These are phyloP conservation scores for Halocynthia roretzi DNA, from an alignment of 23 tunicate genomes.

Conservation along the genomic window DNA sequence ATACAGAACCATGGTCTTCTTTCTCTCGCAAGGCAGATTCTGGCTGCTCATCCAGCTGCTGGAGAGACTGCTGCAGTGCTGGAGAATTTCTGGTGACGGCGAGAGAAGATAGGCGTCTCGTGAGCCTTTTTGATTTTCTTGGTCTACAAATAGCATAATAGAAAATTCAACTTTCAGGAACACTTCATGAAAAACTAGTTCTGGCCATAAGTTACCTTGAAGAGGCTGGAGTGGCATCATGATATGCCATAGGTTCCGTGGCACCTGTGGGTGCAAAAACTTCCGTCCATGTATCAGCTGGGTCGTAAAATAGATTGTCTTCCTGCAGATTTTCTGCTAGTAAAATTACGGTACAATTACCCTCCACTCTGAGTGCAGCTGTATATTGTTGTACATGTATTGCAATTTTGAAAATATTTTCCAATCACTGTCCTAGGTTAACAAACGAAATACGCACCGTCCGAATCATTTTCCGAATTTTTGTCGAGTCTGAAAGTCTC, in stretches of 20 bases:
- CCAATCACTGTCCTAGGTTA: background rate
- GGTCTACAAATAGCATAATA: background rate
- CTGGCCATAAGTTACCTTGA: background rate
- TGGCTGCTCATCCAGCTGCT: constrained; percentile 17
- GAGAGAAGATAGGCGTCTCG: constrained; percentile 70
- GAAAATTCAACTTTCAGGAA: background rate
- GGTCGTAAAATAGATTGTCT: constrained; percentile 55
- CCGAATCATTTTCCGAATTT: background rate
- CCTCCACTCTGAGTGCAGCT: too few relatives aligned
- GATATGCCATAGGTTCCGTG: background rate
- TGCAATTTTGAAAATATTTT: too few relatives aligned
- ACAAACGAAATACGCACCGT: background rate
- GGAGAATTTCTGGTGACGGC: constrained; percentile 70
- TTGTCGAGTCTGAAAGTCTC: constrained; percentile 1
- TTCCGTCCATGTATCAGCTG: constrained; percentile 63
- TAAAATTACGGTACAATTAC: too few relatives aligned
- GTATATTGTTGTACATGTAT: too few relatives aligned
- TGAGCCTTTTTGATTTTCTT: constrained; percentile 17
- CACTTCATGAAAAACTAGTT: background rate
- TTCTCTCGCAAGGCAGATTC: constrained; percentile 2
- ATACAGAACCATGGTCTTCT: constrained; percentile 5
- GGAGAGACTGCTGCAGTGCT: constrained; percentile 54
- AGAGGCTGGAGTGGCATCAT: background rate
- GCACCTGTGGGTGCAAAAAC: constrained; percentile 10
- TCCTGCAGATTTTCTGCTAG: background rate